A percentile compares a stretch with the other conserved stretches of the same genome.
phyloP scores from a whole-genome alignment of 1,140 invertebrate species.

The Cydia pomonella region DNA sequence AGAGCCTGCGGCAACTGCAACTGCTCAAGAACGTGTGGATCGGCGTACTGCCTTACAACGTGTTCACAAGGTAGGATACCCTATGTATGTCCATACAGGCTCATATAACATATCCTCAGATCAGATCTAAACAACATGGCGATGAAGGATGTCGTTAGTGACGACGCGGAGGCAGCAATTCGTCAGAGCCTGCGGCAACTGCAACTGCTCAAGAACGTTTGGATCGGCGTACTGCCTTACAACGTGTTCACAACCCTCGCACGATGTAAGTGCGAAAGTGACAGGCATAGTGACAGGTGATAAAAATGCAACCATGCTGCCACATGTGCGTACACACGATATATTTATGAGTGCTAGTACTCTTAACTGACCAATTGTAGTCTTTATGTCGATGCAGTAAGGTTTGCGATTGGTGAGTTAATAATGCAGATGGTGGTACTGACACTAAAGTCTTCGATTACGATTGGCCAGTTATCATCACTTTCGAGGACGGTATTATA shows the following conservation, averaged over 20 bases:
- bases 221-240: constrained; percentile 88
- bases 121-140: constrained; percentile 83
- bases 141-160: constrained; percentile 81
- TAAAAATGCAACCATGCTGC: no score
- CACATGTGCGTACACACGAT: no score
- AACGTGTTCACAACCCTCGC: constrained; percentile 86
- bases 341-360: no score
- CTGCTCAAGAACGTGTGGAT: constrained; percentile 93
- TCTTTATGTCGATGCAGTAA: no score
- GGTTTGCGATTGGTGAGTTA: no score
- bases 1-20: constrained; percentile 91
- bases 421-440: no score
- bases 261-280: no score
- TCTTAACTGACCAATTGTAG: no score
- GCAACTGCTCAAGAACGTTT: constrained; percentile 91
- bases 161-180: constrained; percentile 86
- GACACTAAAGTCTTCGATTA: no score
- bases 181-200: constrained; percentile 92
- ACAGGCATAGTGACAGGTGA: no score
- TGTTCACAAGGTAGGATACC: constrained; percentile 79
- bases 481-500: no score
- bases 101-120: background rate
- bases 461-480: no score
- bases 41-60: constrained; percentile 85
- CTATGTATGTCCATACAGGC: background rate